Evolutionary conservation across 2,888 invertebrate genomes (phyloP).

Genomic region (Colostygia pectinataria): DNA sequence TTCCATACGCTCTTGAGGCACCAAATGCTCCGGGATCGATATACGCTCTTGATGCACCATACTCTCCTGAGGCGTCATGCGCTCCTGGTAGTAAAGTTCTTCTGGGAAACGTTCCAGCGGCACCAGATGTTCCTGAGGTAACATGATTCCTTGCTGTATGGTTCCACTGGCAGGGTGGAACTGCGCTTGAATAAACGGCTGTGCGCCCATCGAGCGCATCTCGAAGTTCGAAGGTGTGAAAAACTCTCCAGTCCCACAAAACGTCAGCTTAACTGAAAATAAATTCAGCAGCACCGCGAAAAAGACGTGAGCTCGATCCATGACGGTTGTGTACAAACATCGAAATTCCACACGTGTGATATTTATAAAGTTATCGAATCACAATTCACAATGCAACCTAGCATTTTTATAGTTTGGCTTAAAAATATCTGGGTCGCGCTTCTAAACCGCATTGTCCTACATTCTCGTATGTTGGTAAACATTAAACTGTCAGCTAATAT

Average conservation of each 20-base stretch:
- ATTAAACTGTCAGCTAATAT: slow-evolving; percentile 72
- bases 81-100: slow-evolving; percentile 23
- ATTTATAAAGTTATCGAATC: slow-evolving; percentile 45
- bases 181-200: slow-evolving; percentile 30
- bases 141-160: slow-evolving; percentile 23
- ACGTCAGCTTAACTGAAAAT: slow-evolving; percentile 36
- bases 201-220: slow-evolving; percentile 42
- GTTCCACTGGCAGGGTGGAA: slow-evolving; percentile 28
- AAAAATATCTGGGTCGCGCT: slow-evolving; percentile 49
- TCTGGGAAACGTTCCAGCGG: slow-evolving; percentile 18
- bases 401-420: slow-evolving; percentile 45
- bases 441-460: slow-evolving; percentile 51
- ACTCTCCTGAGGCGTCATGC: slow-evolving; percentile 19
- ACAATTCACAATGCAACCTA: slow-evolving; percentile 47
- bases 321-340: slow-evolving; percentile 41
- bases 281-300: slow-evolving; percentile 43
- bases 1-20: slow-evolving; percentile 6
- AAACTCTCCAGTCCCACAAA: slow-evolving; percentile 46
- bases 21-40: slow-evolving; percentile 9
- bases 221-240: slow-evolving; percentile 44
- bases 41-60: slow-evolving; percentile 12
- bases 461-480: slow-evolving; percentile 54
- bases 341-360: slow-evolving; percentile 11
- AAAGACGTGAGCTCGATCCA: slow-evolving; percentile 45
- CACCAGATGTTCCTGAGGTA: slow-evolving; percentile 18